A percentile compares a stretch with the other conserved stretches of the same genome.
Conservation (phyloP, 2,888 invertebrate genomes). For the Tortricodes alternella region DNA sequence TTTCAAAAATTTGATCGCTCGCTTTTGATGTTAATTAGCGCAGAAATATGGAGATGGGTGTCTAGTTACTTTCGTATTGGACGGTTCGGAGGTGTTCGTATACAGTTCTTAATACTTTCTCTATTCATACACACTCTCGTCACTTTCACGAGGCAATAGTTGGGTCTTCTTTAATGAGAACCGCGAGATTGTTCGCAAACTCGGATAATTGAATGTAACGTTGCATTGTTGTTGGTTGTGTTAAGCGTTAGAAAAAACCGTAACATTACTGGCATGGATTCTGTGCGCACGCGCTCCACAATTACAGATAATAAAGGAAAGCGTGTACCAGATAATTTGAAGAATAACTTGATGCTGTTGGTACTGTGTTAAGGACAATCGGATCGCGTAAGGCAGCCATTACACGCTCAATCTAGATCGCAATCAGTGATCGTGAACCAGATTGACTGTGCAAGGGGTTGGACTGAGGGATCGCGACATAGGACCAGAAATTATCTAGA, state of each 20-base stretch:
- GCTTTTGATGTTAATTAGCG: slow-evolving; percentile 36
- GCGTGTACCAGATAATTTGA: slow-evolving; percentile 24
- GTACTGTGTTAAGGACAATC: too few relatives aligned
- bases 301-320: slow-evolving; percentile 23
- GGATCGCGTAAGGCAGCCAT: too few relatives aligned
- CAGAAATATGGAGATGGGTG: slow-evolving; percentile 43
- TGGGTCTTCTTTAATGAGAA: slow-evolving; percentile 60
- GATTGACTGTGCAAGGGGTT: too few relatives aligned
- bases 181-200: slow-evolving; percentile 57
- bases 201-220: slow-evolving; percentile 57
- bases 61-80: slow-evolving; percentile 59
- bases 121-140: slow-evolving; percentile 68
- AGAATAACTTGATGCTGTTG: not conserved
- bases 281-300: slow-evolving; percentile 22
- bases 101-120: slow-evolving; percentile 65
- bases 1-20: slow-evolving; percentile 19
- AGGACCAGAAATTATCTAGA: too few relatives aligned
- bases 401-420: too few relatives aligned
- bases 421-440: too few relatives aligned
- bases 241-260: slow-evolving; percentile 49
- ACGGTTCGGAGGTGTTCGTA: slow-evolving; percentile 50
- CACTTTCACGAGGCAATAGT: slow-evolving; percentile 63
- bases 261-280: slow-evolving; percentile 40
- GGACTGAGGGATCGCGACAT: too few relatives aligned
- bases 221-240: slow-evolving; percentile 57